Base-by-base conservation (phyloP, 2,113 vertebrate species). In the Mohoua ochrocephala region DNA sequence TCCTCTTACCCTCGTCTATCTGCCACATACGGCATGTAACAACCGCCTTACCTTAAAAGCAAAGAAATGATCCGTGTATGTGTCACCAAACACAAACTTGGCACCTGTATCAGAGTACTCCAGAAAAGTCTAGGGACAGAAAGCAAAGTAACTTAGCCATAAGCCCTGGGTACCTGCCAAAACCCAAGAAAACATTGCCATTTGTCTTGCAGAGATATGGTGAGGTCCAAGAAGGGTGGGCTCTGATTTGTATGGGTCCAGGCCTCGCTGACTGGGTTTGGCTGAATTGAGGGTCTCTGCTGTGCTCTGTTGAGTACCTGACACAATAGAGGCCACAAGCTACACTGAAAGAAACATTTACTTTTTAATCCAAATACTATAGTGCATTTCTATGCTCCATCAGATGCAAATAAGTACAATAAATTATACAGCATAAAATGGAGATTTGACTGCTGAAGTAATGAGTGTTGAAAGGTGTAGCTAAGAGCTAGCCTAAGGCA, bases 31-130 rank as follows among this genome's bases (percentile, higher is more conserved):
- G 27, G 14, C 6, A 21, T 21, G 22, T 30, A 67, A 52, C 69
- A 52, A 20, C 11, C 18, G 8, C 45, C 96, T 97, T 98, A 99
- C 99, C 99, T 98, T 98, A 97, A 99, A 99, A 80, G 98, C 98
- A 67, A 99, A 98, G 79, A 98, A 98, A 93, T 99, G 99, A 45
- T 99, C 98, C 3, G 13, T 93, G 15, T 98, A 99, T 49, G 93
- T 98, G 37, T 97, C 93, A 73, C 99, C 98, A 21, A 99, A 99
- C 39, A 99, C 98, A 96, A 99, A 99, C 63, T 91, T 82, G 45
- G 99, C 98, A 24, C 99, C 98, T 50, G 91, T 56, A 41, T 99
- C 96, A 39, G 98, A 89, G 54, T 98, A 99, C 9, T 94, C 98
- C 94, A 99, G 69, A 88, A 99, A 99, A 10, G 94, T 97, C 98